A percentile compares a stretch with the other conserved stretches of the same genome.
These are phyloP conservation scores for Climacteris rufus DNA, from an alignment of 2,113 vertebrate genomes.

Conservation along the genomic window DNA sequence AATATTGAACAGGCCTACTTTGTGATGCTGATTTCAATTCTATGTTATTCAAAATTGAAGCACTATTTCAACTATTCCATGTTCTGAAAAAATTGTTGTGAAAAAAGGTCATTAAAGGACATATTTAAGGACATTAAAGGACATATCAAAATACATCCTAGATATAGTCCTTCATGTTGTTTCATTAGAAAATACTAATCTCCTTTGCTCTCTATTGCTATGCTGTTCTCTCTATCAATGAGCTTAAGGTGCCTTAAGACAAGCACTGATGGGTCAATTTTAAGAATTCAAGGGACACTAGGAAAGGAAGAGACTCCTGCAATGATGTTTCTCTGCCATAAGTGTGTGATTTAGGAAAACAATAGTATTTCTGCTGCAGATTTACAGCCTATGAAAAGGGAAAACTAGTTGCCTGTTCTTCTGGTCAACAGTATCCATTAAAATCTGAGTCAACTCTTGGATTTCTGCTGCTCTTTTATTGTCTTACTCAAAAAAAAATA, in stretches of 20 bases:
- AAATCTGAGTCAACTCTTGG: not conserved
- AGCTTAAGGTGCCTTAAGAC: not conserved
- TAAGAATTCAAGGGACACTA: not conserved
- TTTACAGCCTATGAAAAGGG: not conserved
- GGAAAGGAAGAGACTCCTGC: not conserved
- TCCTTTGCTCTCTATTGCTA: not conserved
- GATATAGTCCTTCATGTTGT: not conserved
- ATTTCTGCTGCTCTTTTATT: not conserved
- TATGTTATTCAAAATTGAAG: not conserved
- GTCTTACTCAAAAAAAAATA: not conserved
- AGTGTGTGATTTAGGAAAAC: not conserved
- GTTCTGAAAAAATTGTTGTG: not conserved
- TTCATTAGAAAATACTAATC: not conserved
- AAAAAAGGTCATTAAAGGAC: not conserved
- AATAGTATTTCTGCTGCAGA: not conserved
- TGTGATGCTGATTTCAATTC: not conserved
- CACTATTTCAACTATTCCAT: not conserved
- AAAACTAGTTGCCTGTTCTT: not conserved
- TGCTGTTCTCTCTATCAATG: not conserved
- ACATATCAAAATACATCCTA: not conserved
- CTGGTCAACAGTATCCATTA: not conserved
- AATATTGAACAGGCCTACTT: not conserved
- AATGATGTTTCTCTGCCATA: not conserved
- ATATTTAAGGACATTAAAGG: not conserved
- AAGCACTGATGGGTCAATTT: not conserved